Percentiles rank a stretch among this genome's conserved stretches.
phyloP scores from a whole-genome alignment of 64 coral and sea anemone species.

The Montipora cactus region DNA sequence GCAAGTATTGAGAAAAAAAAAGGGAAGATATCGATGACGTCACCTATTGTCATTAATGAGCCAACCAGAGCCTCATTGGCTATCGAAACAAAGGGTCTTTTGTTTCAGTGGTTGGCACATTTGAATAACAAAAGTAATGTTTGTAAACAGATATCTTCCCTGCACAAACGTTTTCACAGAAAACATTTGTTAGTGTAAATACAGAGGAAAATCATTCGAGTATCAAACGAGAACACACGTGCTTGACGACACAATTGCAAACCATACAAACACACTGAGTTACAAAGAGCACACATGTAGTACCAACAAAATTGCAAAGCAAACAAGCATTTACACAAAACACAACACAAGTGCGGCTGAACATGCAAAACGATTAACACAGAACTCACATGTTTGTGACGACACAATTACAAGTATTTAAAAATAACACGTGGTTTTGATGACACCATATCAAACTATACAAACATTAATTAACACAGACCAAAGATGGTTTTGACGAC shows the following conservation, averaged over 20 bases:
- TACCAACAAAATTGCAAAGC: neutral
- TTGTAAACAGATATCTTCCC: no score
- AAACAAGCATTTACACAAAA: neutral
- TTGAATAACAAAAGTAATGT: no score
- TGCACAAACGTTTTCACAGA: no score
- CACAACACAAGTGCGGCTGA: neutral
- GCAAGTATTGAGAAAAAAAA: no score
- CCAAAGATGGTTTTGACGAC: neutral
- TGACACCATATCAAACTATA: neutral
- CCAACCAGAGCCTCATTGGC: no score
- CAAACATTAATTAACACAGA: neutral
- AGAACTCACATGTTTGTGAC: neutral
- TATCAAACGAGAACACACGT: no score
- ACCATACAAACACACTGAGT: neutral
- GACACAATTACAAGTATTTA: neutral
- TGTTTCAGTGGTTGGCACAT: no score
- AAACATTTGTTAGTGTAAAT: no score
- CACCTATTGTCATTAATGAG: no score
- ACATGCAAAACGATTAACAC: neutral
- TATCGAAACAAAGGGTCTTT: no score
- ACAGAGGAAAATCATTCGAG: no score
- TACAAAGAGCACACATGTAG: neutral
- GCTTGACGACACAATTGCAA: neutral
- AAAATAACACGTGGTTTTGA: neutral
- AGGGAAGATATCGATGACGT: no score